These are phyloP conservation scores for Stratiomys singularior DNA, from an alignment of 2,888 invertebrate genomes.

Conservation along the genomic window DNA sequence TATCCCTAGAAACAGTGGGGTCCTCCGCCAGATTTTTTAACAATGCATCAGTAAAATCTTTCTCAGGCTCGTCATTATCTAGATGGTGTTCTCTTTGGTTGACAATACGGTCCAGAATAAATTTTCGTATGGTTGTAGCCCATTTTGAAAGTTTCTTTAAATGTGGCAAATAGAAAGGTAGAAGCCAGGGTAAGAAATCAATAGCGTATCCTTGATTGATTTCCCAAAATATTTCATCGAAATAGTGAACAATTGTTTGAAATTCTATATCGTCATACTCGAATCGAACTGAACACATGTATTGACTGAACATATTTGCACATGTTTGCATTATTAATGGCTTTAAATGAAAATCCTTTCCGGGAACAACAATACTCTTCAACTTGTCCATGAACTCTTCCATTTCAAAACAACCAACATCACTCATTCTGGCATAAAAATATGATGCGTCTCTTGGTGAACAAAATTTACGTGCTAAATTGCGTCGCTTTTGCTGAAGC, in stretches of 20 bases:
- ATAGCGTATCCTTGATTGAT: slow-evolving; percentile 90
- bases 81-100: slow-evolving; percentile 64
- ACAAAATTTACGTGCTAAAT: slow-evolving; percentile 82
- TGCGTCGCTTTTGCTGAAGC: slow-evolving; percentile 80
- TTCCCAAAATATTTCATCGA: slow-evolving; percentile 91
- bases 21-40: slow-evolving; percentile 76
- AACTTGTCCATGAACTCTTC: slow-evolving; percentile 71
- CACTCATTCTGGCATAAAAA: slow-evolving; percentile 77
- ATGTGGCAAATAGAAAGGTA: slow-evolving; percentile 77
- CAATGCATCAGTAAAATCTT: slow-evolving; percentile 83
- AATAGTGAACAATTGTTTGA: slow-evolving; percentile 73
- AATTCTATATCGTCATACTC: slow-evolving; percentile 77
- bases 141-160: slow-evolving; percentile 75
- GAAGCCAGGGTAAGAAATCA: slow-evolving; percentile 85
- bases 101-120: slow-evolving; percentile 78
- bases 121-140: slow-evolving; percentile 76
- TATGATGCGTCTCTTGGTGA: slow-evolving; percentile 80
- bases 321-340: slow-evolving; percentile 77
- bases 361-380: slow-evolving; percentile 63
- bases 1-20: slow-evolving; percentile 76
- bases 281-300: slow-evolving; percentile 86
- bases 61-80: slow-evolving; percentile 71
- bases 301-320: slow-evolving; percentile 86
- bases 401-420: slow-evolving; percentile 75
- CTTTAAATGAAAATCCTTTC: slow-evolving; percentile 71